Evolutionary conservation across 1,140 invertebrate genomes (phyloP).

Genomic region (Rhopalosiphum padi): DNA sequence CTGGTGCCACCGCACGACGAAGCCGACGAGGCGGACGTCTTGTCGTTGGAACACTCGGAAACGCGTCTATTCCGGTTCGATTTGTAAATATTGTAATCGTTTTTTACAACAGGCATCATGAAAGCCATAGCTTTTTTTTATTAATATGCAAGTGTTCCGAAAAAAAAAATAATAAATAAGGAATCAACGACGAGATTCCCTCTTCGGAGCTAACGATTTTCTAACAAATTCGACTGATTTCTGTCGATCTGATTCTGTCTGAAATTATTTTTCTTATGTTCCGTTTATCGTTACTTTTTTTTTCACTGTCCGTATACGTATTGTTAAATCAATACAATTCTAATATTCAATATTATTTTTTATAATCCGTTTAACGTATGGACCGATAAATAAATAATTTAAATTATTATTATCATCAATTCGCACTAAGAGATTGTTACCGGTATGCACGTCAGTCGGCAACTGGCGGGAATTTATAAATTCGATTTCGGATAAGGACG

Average conservation of each 20-base stretch:
- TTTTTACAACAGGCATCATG: conserved; percentile 92
- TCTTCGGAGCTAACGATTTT: neutral
- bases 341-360: neutral
- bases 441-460: conserved; percentile 43
- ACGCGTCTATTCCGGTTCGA: conserved; percentile 75
- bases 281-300: neutral
- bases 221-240: neutral
- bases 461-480: conserved; percentile 52
- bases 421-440: conserved; percentile 1
- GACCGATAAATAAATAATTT: neutral
- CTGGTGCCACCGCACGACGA: conserved; percentile 64
- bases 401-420: neutral
- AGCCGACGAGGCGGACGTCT: conserved; percentile 66
- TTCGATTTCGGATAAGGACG: conserved; percentile 43
- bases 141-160: too few species aligned
- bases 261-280: neutral
- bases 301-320: neutral
- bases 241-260: neutral
- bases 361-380: neutral
- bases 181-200: neutral
- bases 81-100: conserved; percentile 91
- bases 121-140: conserved; percentile 77
- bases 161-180: neutral
- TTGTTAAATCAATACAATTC: neutral
- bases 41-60: conserved; percentile 76